These are phyloP conservation scores for Hoplodrina ambigua DNA, from an alignment of 2,888 invertebrate species.

Conservation along the genomic window DNA sequence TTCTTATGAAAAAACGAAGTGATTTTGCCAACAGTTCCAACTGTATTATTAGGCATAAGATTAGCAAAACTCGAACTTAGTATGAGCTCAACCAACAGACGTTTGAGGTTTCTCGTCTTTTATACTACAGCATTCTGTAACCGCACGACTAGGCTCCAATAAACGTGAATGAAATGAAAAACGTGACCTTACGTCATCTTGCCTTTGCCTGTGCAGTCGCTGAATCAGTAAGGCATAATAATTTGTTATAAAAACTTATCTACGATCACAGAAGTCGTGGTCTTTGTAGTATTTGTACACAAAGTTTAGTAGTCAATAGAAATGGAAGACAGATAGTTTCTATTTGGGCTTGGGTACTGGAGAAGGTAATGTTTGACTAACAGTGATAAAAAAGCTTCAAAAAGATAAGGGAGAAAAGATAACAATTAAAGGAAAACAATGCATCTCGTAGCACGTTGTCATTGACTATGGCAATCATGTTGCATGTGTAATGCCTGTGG, in stretches of 20 bases:
- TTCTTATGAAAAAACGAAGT: background rate
- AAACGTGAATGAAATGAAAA: slow-evolving; percentile 63
- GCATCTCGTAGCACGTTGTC: background rate
- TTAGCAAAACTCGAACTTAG: slow-evolving; percentile 40
- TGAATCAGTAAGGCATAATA: slow-evolving; percentile 35
- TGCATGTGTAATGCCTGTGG: background rate
- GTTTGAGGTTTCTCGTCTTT: slow-evolving; percentile 31
- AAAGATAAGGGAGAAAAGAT: background rate
- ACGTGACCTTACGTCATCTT: slow-evolving; percentile 70
- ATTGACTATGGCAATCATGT: background rate
- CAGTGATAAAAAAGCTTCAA: slow-evolving; percentile 21
- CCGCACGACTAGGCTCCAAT: slow-evolving; percentile 51
- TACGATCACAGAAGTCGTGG: slow-evolving; percentile 9
- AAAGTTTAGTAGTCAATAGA: background rate
- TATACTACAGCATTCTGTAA: slow-evolving; percentile 27
- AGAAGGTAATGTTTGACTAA: slow-evolving; percentile 7
- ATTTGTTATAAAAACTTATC: slow-evolving; percentile 35
- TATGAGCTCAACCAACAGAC: slow-evolving; percentile 13
- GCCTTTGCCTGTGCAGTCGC: slow-evolving; percentile 27
- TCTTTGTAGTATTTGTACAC: slow-evolving; percentile 9
- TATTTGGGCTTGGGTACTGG: background rate
- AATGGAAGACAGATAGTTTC: background rate
- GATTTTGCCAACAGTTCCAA: background rate
- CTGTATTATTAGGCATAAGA: background rate
- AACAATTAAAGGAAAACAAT: background rate